A percentile compares a stretch with the other conserved stretches of the same genome.
Evolutionary conservation across 23 tunicate species (phyloP).

Genomic region (Diplosoma virens): DNA sequence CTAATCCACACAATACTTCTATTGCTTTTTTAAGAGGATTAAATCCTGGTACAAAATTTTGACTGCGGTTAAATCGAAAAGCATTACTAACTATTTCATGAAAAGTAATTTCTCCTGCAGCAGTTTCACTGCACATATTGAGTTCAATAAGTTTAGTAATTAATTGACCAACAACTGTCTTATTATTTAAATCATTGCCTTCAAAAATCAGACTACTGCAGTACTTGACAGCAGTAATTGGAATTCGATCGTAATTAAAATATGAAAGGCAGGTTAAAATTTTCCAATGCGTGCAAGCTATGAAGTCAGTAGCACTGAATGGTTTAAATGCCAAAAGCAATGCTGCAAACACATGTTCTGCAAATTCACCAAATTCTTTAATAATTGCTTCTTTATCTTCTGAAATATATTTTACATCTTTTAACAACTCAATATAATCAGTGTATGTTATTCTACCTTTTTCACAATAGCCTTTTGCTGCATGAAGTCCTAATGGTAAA

Average conservation of each 20-base stretch:
- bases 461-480: slow-evolving; percentile 24
- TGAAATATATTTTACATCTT: neutral
- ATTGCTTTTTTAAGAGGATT: neutral
- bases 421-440: neutral
- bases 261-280: slow-evolving; percentile 18
- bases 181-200: neutral
- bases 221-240: neutral
- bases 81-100: slow-evolving; percentile 22
- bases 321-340: slow-evolving; percentile 16
- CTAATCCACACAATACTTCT: neutral
- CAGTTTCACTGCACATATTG: slow-evolving; percentile 11
- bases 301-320: neutral
- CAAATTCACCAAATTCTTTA: slow-evolving; percentile 5
- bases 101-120: neutral
- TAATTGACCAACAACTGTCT: neutral
- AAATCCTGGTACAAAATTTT: too few species aligned
- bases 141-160: neutral
- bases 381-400: neutral
- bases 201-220: neutral
- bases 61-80: neutral
- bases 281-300: neutral
- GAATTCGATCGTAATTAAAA: slow-evolving; percentile 17
- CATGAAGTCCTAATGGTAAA: slow-evolving; percentile 18
- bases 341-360: slow-evolving; percentile 21
- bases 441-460: neutral